Evolutionary conservation across 1,140 invertebrate species (phyloP), one percentile per base, ranked within the genome.

Genomic region (Eurosta solidaginis): DNA sequence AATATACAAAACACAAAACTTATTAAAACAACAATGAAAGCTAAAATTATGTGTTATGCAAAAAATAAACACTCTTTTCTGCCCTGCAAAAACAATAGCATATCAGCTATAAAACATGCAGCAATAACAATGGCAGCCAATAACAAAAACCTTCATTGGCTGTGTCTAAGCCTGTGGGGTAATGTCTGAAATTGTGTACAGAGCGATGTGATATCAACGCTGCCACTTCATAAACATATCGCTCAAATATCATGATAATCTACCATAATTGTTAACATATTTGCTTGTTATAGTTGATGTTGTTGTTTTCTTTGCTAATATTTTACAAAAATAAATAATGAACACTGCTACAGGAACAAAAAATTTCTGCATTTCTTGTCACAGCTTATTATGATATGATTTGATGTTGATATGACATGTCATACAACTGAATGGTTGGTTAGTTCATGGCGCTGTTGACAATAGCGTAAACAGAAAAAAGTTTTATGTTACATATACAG

Each of bases 331-430:
- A 54, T 7, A 52, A 52, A n/a, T n/a, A n/a, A n/a, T n/a, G n/a
- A n/a, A n/a, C n/a, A n/a, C n/a, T n/a, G n/a, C n/a, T n/a, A n/a
- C n/a, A n/a, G n/a, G n/a, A n/a, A n/a, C n/a, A n/a, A n/a, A n/a
- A n/a, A n/a, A n/a, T n/a, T n/a, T n/a, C n/a, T n/a, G n/a, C n/a
- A n/a, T n/a, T n/a, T n/a, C n/a, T n/a, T n/a, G 12, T 27, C 33
- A 68, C 59, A 68, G 59, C 59, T 68, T 33, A 68, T 68, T 68
- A 68, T 68, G 59, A 40, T 68, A 4, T 42, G 59, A 68, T 68
- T 68, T 68, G 59, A 68, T 68, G 59, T 68, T 68, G 59, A 68
- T 68, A 68, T 68, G 59, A 68, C 59, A 68, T 68, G 59, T 68
- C 59, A 68, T n/a, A n/a, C 59, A 12, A 27, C 59, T 68, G 59